Conservation (phyloP, 2,888 invertebrate species). For the Heliconius sara region DNA sequence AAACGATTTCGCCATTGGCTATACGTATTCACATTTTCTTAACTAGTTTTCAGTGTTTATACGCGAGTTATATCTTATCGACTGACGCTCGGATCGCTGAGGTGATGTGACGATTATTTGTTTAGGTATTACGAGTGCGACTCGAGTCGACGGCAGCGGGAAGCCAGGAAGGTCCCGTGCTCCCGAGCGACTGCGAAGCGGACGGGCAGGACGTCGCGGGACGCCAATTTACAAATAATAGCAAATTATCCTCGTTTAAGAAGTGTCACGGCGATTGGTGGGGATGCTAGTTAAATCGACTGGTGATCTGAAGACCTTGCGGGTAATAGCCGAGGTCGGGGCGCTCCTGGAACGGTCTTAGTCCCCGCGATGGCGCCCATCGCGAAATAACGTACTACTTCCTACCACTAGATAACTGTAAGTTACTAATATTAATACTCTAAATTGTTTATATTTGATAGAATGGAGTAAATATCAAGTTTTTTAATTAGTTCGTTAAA, state of each 20-base stretch:
- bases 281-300: constrained; percentile 81
- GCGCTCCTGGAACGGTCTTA: constrained; percentile 64
- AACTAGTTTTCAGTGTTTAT: constrained; percentile 62
- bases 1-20: constrained; percentile 66
- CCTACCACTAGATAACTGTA: constrained; percentile 52
- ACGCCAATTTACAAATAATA: constrained; percentile 83
- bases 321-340: constrained; percentile 75
- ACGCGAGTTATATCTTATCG: constrained; percentile 76
- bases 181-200: constrained; percentile 75
- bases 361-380: constrained; percentile 64
- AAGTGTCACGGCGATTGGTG: constrained; percentile 82
- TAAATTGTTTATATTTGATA: not conserved
- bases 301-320: constrained; percentile 81
- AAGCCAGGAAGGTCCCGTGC: constrained; percentile 71
- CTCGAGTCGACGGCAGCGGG: constrained; percentile 62
- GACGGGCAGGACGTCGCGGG: constrained; percentile 72
- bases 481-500: not conserved
- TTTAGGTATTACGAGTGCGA: constrained; percentile 60
- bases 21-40: constrained; percentile 66
- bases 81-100: constrained; percentile 70
- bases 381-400: constrained; percentile 61
- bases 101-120: constrained; percentile 70
- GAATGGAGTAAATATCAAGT: not conserved
- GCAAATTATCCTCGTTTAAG: constrained; percentile 84
- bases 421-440: constrained; percentile 50